Conservation (phyloP, 1,140 invertebrate genomes). For the Cyclina sinensis region DNA sequence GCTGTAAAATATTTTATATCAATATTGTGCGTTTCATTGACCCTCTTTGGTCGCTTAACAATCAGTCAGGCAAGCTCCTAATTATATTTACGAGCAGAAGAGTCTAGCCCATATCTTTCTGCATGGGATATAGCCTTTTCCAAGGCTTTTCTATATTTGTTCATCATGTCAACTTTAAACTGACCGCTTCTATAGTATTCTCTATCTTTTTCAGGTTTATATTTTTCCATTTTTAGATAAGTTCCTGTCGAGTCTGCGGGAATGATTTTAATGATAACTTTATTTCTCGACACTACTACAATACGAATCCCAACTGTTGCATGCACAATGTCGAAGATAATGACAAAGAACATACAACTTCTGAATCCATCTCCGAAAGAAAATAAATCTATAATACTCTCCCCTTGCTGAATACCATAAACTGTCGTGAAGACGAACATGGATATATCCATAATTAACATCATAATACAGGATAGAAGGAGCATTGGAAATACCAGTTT, state of each 20-base stretch:
- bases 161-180: slow-evolving; percentile 8
- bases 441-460: slow-evolving; percentile 11
- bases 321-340: slow-evolving; percentile 9
- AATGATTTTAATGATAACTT: background rate
- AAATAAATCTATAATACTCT: background rate
- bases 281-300: background rate
- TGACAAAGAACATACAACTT: slow-evolving; percentile 10
- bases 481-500: background rate
- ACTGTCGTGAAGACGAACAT: slow-evolving; percentile 10
- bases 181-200: background rate
- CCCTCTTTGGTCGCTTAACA: no score
- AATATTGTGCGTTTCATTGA: no score
- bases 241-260: background rate
- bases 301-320: slow-evolving; percentile 2
- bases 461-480: background rate
- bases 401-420: background rate
- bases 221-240: background rate
- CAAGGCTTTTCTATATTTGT: background rate
- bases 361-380: slow-evolving; percentile 22
- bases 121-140: background rate
- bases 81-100: no score
- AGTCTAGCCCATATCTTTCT: no score
- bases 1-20: no score
- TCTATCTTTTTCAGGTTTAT: background rate
- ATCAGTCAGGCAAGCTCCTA: no score